These are phyloP conservation scores for Catocala nupta DNA, from an alignment of 2,888 invertebrate genomes.

Conservation along the genomic window DNA sequence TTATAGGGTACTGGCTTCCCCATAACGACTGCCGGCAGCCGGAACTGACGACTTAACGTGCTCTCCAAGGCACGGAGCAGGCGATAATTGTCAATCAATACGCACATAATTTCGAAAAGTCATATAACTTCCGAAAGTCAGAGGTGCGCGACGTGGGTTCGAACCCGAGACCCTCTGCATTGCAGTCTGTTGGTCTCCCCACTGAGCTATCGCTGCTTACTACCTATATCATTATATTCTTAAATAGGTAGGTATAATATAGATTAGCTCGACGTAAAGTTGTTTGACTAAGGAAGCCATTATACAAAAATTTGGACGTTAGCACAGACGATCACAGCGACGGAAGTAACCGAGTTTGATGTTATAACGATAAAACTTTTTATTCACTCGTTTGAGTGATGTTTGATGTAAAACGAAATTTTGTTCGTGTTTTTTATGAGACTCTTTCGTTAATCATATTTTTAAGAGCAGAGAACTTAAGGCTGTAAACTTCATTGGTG, in stretches of 20 bases:
- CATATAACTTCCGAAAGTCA: too few species aligned
- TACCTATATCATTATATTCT: too few species aligned
- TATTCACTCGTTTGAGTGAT: slow-evolving; percentile 39
- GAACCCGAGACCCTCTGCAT: too few species aligned
- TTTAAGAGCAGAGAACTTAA: not conserved
- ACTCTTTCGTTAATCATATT: slow-evolving; percentile 23
- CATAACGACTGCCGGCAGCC: too few species aligned
- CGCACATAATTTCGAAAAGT: too few species aligned
- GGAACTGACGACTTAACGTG: too few species aligned
- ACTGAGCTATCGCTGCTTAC: too few species aligned
- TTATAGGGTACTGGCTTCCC: too few species aligned
- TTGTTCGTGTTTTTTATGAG: slow-evolving; percentile 5
- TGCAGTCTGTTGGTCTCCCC: too few species aligned
- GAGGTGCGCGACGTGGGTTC: too few species aligned
- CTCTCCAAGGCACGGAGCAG: too few species aligned
- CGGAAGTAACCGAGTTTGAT: slow-evolving; percentile 24
- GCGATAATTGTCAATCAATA: too few species aligned
- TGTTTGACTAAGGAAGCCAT: not conserved
- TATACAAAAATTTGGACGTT: slow-evolving; percentile 24
- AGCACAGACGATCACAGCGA: slow-evolving; percentile 28
- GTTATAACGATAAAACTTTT: slow-evolving; percentile 50
- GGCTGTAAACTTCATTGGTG: not conserved
- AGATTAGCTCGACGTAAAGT: not conserved
- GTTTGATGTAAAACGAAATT: slow-evolving; percentile 13
- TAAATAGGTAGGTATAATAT: not conserved